A percentile compares a stretch with the other conserved stretches of the same genome.
Conservation (phyloP, 1,140 invertebrate genomes). For the Venustaconcha ellipsiformis region DNA sequence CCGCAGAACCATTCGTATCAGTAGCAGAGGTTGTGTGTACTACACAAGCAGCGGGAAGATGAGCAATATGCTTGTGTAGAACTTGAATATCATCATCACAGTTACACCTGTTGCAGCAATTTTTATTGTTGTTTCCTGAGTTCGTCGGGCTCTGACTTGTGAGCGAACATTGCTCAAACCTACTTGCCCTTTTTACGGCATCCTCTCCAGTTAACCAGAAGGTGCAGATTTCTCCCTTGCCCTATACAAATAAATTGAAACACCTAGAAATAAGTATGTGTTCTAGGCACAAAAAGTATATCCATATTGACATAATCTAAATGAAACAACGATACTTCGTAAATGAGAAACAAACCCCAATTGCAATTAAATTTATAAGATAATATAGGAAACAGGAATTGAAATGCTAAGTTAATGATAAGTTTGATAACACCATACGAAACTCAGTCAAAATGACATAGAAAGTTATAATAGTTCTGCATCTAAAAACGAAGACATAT, state of each 20-base stretch:
- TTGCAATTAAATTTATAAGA: not conserved
- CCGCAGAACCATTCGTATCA: too few species aligned
- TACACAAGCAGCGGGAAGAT: too few species aligned
- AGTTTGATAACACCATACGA: not conserved
- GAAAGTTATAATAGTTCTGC: too few species aligned
- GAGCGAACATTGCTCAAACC: conserved; percentile 15
- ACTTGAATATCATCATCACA: too few species aligned
- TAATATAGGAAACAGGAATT: not conserved
- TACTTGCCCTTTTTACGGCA: conserved; percentile 29
- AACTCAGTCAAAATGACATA: too few species aligned
- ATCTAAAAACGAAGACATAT: too few species aligned
- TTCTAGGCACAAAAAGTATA: not conserved
- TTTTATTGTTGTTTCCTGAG: too few species aligned
- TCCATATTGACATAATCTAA: not conserved
- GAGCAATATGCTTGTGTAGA: too few species aligned
- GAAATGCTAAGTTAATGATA: not conserved
- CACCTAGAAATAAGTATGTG: not conserved
- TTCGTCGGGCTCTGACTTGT: too few species aligned
- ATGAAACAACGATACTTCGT: not conserved
- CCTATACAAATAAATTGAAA: conserved; percentile 63
- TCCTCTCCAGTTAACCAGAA: conserved; percentile 90
- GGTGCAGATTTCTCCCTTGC: conserved; percentile 87
- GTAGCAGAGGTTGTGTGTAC: too few species aligned
- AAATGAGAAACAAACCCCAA: not conserved
- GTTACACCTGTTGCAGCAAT: too few species aligned